Conservation (phyloP, 37 sponge, comb jelly and placozoan species). For the Eunapius fragilis region DNA sequence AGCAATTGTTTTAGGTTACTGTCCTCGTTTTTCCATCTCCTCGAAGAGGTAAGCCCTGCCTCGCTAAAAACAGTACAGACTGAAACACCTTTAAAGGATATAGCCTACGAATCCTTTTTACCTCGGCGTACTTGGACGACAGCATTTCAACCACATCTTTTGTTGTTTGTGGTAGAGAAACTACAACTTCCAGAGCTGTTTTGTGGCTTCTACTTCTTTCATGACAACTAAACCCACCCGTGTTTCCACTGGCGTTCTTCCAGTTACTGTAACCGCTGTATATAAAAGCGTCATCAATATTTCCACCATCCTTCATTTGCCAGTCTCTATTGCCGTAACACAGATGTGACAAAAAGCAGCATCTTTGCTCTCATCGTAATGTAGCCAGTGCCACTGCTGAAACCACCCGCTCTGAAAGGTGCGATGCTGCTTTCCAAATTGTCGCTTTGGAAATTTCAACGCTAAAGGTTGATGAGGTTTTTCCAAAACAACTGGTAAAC, state of each 20-base stretch:
- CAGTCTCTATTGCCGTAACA: conserved; percentile 21
- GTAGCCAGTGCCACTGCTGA: conserved; percentile 29
- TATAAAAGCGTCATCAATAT: conserved; percentile 5
- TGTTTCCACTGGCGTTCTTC: conserved; percentile 44
- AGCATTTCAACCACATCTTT: conserved; percentile 55
- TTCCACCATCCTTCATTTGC: conserved; percentile 19
- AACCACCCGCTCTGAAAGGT: conserved; percentile 42
- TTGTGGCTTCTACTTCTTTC: conserved; percentile 36
- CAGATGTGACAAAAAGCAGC: conserved; percentile 43
- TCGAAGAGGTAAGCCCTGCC: conserved; percentile 44
- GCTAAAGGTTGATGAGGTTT: neutral
- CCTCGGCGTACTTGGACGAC: conserved; percentile 17
- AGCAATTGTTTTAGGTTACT: conserved; percentile 45
- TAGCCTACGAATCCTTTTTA: conserved; percentile 17
- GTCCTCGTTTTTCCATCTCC: conserved; percentile 39
- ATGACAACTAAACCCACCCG: conserved; percentile 41
- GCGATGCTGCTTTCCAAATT: conserved; percentile 34
- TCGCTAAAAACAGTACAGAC: conserved; percentile 27
- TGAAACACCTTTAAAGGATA: conserved; percentile 38
- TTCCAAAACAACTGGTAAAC: no score
- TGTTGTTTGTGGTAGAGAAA: conserved; percentile 48
- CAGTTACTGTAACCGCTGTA: conserved; percentile 12
- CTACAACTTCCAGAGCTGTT: conserved; percentile 48
- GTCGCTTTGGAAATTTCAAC: conserved; percentile 16
- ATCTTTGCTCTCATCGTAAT: conserved; percentile 24